phyloP scores from a whole-genome alignment of 2,113 vertebrate species.

The Cebidichthys violaceus region DNA sequence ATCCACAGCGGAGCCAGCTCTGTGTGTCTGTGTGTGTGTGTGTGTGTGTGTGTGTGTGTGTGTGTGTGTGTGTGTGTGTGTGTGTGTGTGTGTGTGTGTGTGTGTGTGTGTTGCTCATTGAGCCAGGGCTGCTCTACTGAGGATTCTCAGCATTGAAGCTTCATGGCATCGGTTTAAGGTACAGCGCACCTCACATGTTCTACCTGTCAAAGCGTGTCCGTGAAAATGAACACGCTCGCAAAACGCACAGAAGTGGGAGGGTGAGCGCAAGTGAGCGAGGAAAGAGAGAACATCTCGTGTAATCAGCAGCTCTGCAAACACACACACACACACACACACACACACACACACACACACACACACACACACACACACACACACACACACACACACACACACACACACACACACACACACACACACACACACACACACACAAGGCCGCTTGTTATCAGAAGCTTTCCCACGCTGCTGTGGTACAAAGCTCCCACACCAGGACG shows the following conservation, averaged over 20 bases:
- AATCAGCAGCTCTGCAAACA: conserved; percentile 78
- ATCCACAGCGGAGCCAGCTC: conserved; percentile 62
- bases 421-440: conserved; percentile 67
- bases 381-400: no score
- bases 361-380: conserved; percentile 59
- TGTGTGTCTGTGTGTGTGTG: conserved; percentile 14
- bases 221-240: conserved; percentile 48
- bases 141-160: conserved; percentile 53
- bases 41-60: conserved; percentile 8
- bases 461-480: conserved; percentile 81
- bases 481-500: conserved; percentile 78
- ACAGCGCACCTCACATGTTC: conserved; percentile 48
- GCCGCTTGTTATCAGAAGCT: conserved; percentile 78
- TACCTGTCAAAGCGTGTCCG: conserved; percentile 43
- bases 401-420: conserved; percentile 42
- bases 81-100: conserved; percentile 25
- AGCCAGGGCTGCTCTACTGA: conserved; percentile 60
- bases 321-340: conserved; percentile 50
- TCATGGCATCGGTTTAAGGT: conserved; percentile 42
- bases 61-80: conserved; percentile 28
- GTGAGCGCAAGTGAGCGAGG: conserved; percentile 52
- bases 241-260: conserved; percentile 41
- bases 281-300: conserved; percentile 74
- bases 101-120: conserved; percentile 54
- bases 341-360: conserved; percentile 22